A percentile compares a stretch with the other conserved stretches of the same genome.
Conservation (phyloP, 2,888 invertebrate genomes). For the Drosophila gaucha region DNA sequence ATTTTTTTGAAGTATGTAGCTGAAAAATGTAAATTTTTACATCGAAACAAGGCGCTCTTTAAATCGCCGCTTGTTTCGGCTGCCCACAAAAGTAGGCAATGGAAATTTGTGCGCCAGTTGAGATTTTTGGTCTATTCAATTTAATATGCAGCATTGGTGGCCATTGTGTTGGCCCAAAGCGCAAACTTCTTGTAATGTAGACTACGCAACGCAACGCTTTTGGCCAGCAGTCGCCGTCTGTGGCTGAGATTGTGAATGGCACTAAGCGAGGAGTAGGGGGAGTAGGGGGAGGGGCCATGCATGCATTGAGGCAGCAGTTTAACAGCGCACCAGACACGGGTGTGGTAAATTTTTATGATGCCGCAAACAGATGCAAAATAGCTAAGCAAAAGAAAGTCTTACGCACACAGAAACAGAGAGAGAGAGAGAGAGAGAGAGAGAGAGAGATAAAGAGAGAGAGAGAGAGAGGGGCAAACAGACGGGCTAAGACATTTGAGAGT, state of each 20-base stretch:
- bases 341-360: constrained; percentile 77
- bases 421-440: not conserved
- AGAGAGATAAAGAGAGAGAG: not conserved
- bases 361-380: constrained; percentile 79
- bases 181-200: constrained; percentile 53
- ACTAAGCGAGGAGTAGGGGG: not conserved
- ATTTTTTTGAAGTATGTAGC: too few species aligned
- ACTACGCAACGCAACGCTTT: constrained; percentile 41
- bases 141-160: constrained; percentile 57
- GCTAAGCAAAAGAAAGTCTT: constrained; percentile 59
- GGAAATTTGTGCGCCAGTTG: constrained; percentile 35
- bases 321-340: constrained; percentile 73
- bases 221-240: constrained; percentile 47
- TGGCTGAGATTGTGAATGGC: constrained; percentile 51
- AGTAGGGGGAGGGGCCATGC: constrained; percentile 23
- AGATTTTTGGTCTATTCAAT: constrained; percentile 59
- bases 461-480: constrained; percentile 3
- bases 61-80: constrained; percentile 3
- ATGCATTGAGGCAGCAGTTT: constrained; percentile 65
- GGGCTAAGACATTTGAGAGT: constrained; percentile 46
- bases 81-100: constrained; percentile 48
- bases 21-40: not conserved
- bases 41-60: not conserved
- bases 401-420: constrained; percentile 25
- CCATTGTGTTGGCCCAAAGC: constrained; percentile 45